Conservation (phyloP, 53 echinoderm and acorn worm species). For the Holothuria scabra region DNA sequence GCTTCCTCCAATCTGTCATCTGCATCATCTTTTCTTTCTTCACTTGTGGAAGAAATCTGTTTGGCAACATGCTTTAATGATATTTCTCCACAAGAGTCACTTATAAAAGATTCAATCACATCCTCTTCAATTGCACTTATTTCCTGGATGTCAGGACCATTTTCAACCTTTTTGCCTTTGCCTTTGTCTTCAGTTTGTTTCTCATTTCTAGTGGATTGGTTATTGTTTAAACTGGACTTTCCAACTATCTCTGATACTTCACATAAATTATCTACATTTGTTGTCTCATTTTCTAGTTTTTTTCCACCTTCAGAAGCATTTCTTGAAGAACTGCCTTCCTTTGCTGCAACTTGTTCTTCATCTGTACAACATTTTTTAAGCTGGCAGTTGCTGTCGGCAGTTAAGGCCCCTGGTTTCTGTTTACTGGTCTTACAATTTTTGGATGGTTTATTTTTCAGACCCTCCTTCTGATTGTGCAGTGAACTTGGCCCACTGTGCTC, state of each 20-base stretch:
- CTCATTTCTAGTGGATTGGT: too few species aligned
- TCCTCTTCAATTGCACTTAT: too few species aligned
- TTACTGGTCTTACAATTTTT: background rate
- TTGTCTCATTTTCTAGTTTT: background rate
- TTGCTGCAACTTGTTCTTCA: background rate
- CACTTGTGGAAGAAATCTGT: background rate
- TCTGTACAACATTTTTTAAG: background rate
- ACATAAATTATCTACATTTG: too few species aligned
- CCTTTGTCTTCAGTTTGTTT: too few species aligned
- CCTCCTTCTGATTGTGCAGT: background rate
- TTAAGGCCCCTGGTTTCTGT: background rate
- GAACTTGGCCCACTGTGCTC: constrained; percentile 29
- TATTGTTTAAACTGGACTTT: too few species aligned
- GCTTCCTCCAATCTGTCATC: background rate
- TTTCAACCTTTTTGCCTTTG: too few species aligned
- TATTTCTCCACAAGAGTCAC: background rate
- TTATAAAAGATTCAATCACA: background rate
- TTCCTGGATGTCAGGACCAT: too few species aligned
- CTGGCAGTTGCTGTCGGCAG: background rate
- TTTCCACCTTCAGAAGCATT: background rate
- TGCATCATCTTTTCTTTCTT: background rate
- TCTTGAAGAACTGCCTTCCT: background rate
- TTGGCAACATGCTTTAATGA: constrained; percentile 31
- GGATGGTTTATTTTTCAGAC: background rate
- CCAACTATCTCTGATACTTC: too few species aligned